Base-by-base conservation (phyloP, 2,113 vertebrate species). In the Clarias gariepinus region DNA sequence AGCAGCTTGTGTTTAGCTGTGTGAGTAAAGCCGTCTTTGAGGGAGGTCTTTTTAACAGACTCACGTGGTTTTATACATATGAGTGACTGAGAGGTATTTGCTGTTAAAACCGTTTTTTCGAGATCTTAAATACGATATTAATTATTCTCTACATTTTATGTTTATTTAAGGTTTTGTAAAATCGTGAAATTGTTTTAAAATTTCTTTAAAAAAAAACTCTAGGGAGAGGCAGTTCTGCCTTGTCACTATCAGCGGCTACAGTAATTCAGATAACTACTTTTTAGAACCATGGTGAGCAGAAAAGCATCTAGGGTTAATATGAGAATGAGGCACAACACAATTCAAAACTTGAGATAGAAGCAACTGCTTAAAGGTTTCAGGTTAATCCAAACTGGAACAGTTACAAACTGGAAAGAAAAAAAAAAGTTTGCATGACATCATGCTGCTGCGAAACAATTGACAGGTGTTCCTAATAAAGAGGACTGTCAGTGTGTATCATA, bases 1-100 rank as follows among this genome's bases (percentile, higher is more conserved):
- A 36, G 30, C 71, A 41, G 30, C 78, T 81, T 33, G 85, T 25
- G 21, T 81, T 71, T 81, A 71, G 74, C 69, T 33, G 8, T 53
- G 10, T 84, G 64, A 78, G 73, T 55, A 53, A 57, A 64, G 63
- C 76, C 57, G 36, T 52, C 68, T 53, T 78, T 55, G 66, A 82
- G 18, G 52, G 85, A 77, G 80, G 61, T 60, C 52, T 82, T 41
- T 86, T 86, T 33, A 21, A 82, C 16, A n/a, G 60, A 64, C 53
- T 80, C 21, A 47, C 68, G 64, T 57, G 52, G 82, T 83, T 83
- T 83, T 55, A 33, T 55, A 58, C 53, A 3, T 58, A 28, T 71
- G 21, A 10, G 52, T 61, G 78, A 81, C 18, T 81, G 18, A 8
- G n/a, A 33, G 18, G 28, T 61, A 15, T 61, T 60, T 81, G 21